Evolutionary conservation across 2,888 invertebrate genomes (phyloP).

Genomic region (Anoplius nigerrimus): DNA sequence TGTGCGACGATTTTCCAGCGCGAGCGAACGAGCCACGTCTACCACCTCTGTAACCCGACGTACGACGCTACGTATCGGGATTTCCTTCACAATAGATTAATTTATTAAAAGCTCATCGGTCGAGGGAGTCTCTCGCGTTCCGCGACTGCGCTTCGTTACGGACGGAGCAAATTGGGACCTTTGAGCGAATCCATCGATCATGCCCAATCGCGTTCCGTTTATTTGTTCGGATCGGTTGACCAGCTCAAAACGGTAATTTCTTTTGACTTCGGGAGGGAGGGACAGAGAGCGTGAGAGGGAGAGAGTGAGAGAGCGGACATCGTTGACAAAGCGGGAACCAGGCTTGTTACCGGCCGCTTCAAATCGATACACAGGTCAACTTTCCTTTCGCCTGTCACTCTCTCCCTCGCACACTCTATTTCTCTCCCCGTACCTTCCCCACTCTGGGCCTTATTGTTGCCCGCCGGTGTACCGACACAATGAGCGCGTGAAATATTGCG

Average conservation of each 20-base stretch:
- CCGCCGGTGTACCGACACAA: constrained; percentile 49
- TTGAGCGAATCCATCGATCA: too few relatives aligned
- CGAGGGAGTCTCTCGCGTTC: not conserved
- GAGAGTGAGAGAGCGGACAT: constrained; percentile 6
- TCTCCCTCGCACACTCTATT: not conserved
- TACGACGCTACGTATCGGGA: too few relatives aligned
- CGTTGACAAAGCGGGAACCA: not conserved
- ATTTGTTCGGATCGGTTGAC: too few relatives aligned
- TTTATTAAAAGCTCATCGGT: too few relatives aligned
- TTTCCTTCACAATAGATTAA: too few relatives aligned
- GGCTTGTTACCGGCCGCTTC: constrained; percentile 7
- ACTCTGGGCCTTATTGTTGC: not conserved
- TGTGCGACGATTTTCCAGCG: too few relatives aligned
- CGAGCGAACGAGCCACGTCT: too few relatives aligned
- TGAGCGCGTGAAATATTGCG: constrained; percentile 58
- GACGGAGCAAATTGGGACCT: too few relatives aligned
- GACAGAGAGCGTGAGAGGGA: constrained; percentile 4
- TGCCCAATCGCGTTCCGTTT: too few relatives aligned
- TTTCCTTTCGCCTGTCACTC: not conserved
- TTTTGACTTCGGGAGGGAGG: too few relatives aligned
- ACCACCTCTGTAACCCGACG: too few relatives aligned
- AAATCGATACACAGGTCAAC: not conserved
- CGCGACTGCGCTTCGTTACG: not conserved
- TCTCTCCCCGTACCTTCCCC: not conserved
- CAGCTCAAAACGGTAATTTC: too few relatives aligned